Evolutionary conservation across 1,140 invertebrate species (phyloP), one percentile per base, ranked within the genome.

Genomic region (Panagrolaimus sp.): DNA sequence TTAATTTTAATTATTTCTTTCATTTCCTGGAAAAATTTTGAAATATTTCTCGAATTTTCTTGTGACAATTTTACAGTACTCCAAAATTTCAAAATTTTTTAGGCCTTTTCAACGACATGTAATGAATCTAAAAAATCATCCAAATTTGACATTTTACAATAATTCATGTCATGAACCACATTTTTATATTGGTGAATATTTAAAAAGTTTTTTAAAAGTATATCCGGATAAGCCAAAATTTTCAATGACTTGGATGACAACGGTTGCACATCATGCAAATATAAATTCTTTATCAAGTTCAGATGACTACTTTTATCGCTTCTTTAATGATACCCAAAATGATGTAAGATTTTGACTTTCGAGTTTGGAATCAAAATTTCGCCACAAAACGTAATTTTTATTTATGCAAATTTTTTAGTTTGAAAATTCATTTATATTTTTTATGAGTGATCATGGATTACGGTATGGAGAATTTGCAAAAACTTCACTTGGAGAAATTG

Each of bases 401-500:
- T 6, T n/a, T n/a, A 1, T 1, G 21, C 15, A 6, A 15, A n/a
- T n/a, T 7, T 9, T 65, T 38, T 26, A 68, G 58, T 43, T 68
- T 12, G 47, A 63, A 15, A 68, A 68, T 43, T 68, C 66, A 6
- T 68, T 68, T 45, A 9, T 68, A n/a, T 58, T 68, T 24, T n/a
- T 68, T 43, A 62, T 68, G 46, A 8, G 21, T 0, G 66, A 68
- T 45, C 66, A 68, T 44, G 66, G 66, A 14, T 14, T n/a, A n/a
- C 15, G 47, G 14, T 38, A 4, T 38, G 2, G 7, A 38, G 32
- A 38, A 38, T 4, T 38, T 38, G 6, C n/a, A 14, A 12, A 45
- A 14, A 12, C 21, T 21, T 8, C 8, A 6, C 12, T 63, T 14
- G 66, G 48, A 6, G 21, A 62, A 62, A n/a, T 21, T 6, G 66